phyloP scores from a whole-genome alignment of 1,140 invertebrate species.

The Papilio polyxenes region DNA sequence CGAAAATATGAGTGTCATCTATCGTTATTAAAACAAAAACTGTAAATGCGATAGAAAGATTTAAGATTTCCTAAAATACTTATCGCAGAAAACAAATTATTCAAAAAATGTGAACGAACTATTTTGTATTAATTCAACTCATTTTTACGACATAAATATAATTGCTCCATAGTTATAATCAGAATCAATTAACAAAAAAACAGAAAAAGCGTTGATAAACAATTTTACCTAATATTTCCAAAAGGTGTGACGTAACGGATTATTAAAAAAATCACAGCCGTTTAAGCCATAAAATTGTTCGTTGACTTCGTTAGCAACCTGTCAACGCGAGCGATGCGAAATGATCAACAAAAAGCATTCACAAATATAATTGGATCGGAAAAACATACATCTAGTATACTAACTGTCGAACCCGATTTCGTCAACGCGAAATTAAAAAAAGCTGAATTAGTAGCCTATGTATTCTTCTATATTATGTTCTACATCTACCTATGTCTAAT shows the following conservation, averaged over 20 bases:
- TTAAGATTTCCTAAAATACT: not conserved
- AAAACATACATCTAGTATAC: not conserved
- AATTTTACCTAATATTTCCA: not conserved
- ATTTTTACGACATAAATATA: not conserved
- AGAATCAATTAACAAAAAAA: not conserved
- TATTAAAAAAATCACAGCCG: not conserved
- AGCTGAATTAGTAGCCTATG: too few species aligned
- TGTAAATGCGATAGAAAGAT: not conserved
- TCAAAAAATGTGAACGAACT: not conserved
- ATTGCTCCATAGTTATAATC: not conserved
- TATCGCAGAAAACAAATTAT: not conserved
- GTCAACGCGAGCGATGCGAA: constrained; percentile 2
- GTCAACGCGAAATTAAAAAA: too few species aligned
- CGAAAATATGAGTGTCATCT: not conserved
- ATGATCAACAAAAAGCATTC: not conserved
- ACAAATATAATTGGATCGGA: not conserved
- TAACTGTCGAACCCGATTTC: too few species aligned
- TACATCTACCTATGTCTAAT: too few species aligned
- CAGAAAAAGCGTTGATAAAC: not conserved
- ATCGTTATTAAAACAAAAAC: not conserved
- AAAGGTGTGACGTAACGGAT: not conserved
- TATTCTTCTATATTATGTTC: too few species aligned
- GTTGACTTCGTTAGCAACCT: not conserved
- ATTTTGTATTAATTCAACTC: not conserved
- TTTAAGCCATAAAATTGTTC: constrained; percentile 1